These are phyloP conservation scores for Tipula helvola DNA, from an alignment of 2,888 invertebrate species.

Conservation along the genomic window DNA sequence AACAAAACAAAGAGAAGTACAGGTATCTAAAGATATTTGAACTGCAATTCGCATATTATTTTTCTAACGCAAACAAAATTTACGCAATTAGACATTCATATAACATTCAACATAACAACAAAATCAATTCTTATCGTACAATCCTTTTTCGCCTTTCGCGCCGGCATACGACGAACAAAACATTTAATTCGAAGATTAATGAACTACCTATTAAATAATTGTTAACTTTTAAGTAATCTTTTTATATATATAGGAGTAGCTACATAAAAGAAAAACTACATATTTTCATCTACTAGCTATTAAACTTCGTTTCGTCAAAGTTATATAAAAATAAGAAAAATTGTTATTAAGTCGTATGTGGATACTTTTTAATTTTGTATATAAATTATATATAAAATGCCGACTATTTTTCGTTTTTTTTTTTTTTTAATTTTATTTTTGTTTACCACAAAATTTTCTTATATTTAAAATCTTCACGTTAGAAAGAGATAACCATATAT, in stretches of 20 bases:
- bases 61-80: not conserved
- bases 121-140: not conserved
- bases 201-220: not conserved
- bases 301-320: not conserved
- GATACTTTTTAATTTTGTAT: not conserved
- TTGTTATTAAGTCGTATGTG: not conserved
- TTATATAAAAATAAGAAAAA: not conserved
- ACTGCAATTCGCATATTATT: not conserved
- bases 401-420: not conserved
- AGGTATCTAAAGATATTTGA: not conserved
- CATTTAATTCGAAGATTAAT: not conserved
- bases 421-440: not conserved
- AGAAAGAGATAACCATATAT: not conserved
- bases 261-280: not conserved
- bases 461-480: not conserved
- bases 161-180: not conserved
- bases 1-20: not conserved
- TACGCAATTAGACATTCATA: not conserved
- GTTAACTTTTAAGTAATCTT: not conserved
- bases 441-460: not conserved
- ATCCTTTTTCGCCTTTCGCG: not conserved
- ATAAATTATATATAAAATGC: slow-evolving; percentile 6
- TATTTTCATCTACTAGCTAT: not conserved
- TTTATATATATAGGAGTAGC: not conserved
- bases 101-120: not conserved